phyloP scores from a whole-genome alignment of 2,113 vertebrate species.

The Vulpes lagopus region DNA sequence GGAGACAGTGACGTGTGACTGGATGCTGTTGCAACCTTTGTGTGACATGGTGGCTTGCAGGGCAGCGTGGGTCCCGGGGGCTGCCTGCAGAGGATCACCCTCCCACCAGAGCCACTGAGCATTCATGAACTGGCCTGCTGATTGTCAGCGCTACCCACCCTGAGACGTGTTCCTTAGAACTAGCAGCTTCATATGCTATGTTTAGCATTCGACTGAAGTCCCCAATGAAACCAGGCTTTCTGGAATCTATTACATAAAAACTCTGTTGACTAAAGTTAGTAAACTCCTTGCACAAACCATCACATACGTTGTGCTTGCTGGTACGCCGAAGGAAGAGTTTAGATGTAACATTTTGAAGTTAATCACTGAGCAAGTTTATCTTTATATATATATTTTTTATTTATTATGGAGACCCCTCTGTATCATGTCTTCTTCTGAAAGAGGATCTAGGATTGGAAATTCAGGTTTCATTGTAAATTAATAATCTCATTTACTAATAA shows the following conservation, averaged over 20 bases:
- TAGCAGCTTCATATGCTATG: background rate
- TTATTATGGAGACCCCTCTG: background rate
- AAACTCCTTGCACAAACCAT: too few relatives aligned
- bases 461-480: background rate
- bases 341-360: background rate
- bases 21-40: background rate
- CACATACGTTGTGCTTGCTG: background rate
- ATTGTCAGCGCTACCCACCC: background rate
- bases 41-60: rapidly evolving
- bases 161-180: background rate
- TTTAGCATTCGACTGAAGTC: background rate
- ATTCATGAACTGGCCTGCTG: background rate
- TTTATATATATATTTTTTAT: background rate
- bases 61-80: background rate
- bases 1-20: background rate
- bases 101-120: rapidly evolving
- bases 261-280: background rate
- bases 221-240: background rate
- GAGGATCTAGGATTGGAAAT: background rate
- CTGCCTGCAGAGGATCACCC: background rate
- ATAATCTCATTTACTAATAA: background rate
- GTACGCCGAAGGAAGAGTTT: background rate
- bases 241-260: background rate
- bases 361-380: background rate
- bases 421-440: background rate